phyloP scores from a whole-genome alignment of 2,888 invertebrate genomes.

The Parnassius orleans region DNA sequence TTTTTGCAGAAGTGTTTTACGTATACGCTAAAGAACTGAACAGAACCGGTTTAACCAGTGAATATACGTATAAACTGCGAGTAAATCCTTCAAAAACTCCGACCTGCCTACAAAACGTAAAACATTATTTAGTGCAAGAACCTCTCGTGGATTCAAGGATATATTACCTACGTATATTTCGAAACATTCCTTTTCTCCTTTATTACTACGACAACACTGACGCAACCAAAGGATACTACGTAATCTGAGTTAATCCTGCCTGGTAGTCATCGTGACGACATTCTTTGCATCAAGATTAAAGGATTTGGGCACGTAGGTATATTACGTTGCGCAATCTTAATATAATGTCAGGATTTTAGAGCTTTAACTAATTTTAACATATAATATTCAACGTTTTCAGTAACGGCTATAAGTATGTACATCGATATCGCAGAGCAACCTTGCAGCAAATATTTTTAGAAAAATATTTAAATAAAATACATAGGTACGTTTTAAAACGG shows the following conservation, averaged over 20 bases:
- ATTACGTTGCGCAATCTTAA: constrained; percentile 14
- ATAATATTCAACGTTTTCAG: too few species aligned
- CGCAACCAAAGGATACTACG: constrained; percentile 33
- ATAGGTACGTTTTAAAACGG: too few species aligned
- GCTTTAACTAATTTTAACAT: too few species aligned
- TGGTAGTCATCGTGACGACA: constrained; percentile 25
- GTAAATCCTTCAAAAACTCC: not conserved
- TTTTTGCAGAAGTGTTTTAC: too few species aligned
- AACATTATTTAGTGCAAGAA: constrained; percentile 24
- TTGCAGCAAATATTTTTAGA: too few species aligned
- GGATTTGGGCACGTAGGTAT: constrained; percentile 11
- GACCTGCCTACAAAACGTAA: constrained; percentile 1
- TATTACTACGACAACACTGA: constrained; percentile 9
- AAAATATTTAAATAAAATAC: too few species aligned
- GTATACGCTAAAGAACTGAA: too few species aligned
- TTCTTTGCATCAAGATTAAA: constrained; percentile 24
- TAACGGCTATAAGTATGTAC: too few species aligned
- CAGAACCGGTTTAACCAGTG: too few species aligned
- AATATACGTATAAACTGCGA: too few species aligned
- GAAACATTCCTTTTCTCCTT: constrained; percentile 11
- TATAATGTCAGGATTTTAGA: constrained; percentile 11
- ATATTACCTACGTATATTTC: constrained; percentile 15
- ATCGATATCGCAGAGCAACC: too few species aligned
- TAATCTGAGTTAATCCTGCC: constrained; percentile 41
- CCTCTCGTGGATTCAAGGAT: constrained; percentile 35